These are phyloP conservation scores for Neotoma lepida DNA, from an alignment of 2,113 vertebrate genomes.

Conservation along the genomic window DNA sequence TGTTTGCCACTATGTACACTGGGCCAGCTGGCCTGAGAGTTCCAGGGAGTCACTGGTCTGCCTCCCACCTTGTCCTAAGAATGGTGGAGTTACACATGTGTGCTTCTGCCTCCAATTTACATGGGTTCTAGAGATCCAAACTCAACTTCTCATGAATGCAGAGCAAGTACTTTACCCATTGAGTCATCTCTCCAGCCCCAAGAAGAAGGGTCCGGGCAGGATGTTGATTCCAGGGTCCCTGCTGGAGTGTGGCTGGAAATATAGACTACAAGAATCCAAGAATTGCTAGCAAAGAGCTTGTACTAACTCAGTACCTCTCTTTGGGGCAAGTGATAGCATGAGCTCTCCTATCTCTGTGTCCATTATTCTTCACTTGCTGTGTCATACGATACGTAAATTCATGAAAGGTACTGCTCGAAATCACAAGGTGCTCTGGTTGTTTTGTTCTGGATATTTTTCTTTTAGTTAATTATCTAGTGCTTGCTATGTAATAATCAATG, in stretches of 20 bases:
- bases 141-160: neutral
- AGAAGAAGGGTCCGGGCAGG: neutral
- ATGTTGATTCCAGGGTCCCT: neutral
- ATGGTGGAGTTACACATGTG: too few species aligned
- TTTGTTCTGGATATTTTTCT: slow-evolving; percentile 49
- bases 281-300: neutral
- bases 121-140: neutral
- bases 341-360: neutral
- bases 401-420: slow-evolving; percentile 19
- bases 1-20: neutral
- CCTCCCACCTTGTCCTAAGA: neutral
- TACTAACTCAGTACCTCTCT: neutral
- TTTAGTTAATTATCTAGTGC: slow-evolving; percentile 79
- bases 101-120: neutral
- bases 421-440: neutral
- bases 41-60: neutral
- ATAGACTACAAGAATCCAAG: slow-evolving; percentile 26
- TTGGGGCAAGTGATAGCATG: neutral
- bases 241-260: neutral
- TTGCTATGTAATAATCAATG: slow-evolving; percentile 82
- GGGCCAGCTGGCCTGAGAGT: neutral
- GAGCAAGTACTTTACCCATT: neutral
- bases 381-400: neutral
- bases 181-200: neutral
- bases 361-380: neutral